Conservation (phyloP, 2,113 vertebrate genomes). For the Odocoileus virginianus region DNA sequence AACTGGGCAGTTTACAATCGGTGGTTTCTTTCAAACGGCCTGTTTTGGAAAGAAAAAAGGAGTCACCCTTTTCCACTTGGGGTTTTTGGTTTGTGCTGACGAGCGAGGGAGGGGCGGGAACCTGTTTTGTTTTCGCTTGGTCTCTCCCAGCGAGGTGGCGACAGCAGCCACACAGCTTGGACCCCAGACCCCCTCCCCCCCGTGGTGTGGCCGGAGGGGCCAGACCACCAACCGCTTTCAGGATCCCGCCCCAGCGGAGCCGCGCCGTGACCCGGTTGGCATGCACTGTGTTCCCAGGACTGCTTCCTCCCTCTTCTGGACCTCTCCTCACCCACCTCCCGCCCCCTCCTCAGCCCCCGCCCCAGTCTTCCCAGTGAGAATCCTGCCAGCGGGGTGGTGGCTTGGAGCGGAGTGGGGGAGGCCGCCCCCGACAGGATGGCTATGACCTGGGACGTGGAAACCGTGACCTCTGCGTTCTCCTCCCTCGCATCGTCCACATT, state of each 20-base stretch:
- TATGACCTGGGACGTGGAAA: slow-evolving; percentile 73
- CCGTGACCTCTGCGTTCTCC: slow-evolving; percentile 62
- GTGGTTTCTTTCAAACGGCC: slow-evolving; percentile 84
- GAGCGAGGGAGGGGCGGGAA: background rate
- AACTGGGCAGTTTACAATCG: slow-evolving; percentile 92
- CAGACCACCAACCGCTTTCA: slow-evolving; percentile 68
- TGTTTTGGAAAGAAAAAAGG: slow-evolving; percentile 32
- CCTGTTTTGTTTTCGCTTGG: background rate
- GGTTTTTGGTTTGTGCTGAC: background rate
- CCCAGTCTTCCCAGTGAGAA: slow-evolving; percentile 42
- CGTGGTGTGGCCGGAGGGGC: slow-evolving; percentile 38
- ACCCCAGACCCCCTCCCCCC: background rate
- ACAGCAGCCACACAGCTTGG: background rate
- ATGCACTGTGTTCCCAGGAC: slow-evolving; percentile 76
- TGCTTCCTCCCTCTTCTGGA: slow-evolving; percentile 8
- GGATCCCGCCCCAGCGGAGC: slow-evolving; percentile 72
- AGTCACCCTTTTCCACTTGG: background rate
- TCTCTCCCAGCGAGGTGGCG: background rate
- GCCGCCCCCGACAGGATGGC: slow-evolving; percentile 30
- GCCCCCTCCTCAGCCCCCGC: background rate
- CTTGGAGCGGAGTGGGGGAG: background rate
- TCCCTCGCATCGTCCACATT: background rate
- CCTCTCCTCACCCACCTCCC: background rate
- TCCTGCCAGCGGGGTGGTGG: slow-evolving; percentile 39
- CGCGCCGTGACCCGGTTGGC: slow-evolving; percentile 68